A percentile compares a stretch with the other conserved stretches of the same genome.
Conservation (phyloP, 2,797 vertebrate species). For the Pteropus rufus region DNA sequence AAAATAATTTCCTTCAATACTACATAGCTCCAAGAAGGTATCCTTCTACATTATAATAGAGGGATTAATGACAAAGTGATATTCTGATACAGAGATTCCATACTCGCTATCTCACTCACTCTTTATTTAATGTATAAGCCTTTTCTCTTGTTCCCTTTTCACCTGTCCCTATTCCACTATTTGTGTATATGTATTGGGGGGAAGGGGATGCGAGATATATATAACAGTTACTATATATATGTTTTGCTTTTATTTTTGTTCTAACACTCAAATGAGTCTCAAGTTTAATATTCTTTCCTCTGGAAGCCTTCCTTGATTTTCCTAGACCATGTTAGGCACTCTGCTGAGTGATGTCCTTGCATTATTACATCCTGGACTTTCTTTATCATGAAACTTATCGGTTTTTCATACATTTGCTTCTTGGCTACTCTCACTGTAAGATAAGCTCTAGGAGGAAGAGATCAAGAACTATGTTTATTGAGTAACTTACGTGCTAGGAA, state of each 20-base stretch:
- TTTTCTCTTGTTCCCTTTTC: background rate
- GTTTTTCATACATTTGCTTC: background rate
- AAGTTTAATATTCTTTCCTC: background rate
- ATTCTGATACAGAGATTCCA: background rate
- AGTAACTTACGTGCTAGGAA: background rate
- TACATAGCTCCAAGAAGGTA: background rate
- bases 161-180: background rate
- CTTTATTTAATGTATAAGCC: background rate
- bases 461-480: background rate
- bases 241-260: background rate
- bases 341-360: background rate
- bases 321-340: background rate
- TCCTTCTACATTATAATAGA: background rate
- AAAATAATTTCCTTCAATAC: background rate
- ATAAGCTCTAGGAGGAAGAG: background rate
- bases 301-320: background rate
- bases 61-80: background rate
- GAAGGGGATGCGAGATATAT: background rate
- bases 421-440: slow-evolving; percentile 6
- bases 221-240: background rate
- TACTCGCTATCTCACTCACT: background rate
- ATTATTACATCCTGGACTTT: background rate
- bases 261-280: background rate
- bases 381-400: background rate
- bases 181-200: background rate